Evolutionary conservation across 2,888 invertebrate species (phyloP).

Genomic region (Endotricha flammealis): DNA sequence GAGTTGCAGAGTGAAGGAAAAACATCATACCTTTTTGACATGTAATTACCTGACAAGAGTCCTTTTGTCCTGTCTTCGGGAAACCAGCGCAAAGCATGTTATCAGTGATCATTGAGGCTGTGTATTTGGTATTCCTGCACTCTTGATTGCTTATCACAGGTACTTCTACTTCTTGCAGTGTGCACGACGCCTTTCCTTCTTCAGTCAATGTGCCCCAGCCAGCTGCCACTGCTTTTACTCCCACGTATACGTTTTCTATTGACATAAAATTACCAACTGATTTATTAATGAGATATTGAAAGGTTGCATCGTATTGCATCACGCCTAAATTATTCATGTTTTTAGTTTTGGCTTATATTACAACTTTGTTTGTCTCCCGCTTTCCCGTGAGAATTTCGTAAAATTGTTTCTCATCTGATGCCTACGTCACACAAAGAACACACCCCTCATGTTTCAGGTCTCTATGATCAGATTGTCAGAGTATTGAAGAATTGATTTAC

Average conservation of each 20-base stretch:
- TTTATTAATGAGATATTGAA: neutral
- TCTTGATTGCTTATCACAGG: constrained; percentile 83
- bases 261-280: constrained; percentile 1
- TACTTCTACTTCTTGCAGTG: constrained; percentile 90
- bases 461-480: too few species aligned
- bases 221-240: constrained; percentile 84
- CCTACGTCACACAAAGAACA: too few species aligned
- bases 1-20: too few species aligned
- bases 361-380: too few species aligned
- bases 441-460: too few species aligned
- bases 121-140: constrained; percentile 88
- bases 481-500: too few species aligned
- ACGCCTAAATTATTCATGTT: too few species aligned
- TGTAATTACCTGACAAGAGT: constrained; percentile 85
- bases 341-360: too few species aligned
- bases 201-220: constrained; percentile 94
- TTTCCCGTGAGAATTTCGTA: too few species aligned
- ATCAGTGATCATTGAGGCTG: constrained; percentile 89
- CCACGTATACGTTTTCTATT: constrained; percentile 83
- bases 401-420: too few species aligned
- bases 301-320: too few species aligned
- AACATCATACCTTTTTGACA: neutral
- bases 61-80: constrained; percentile 82
- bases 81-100: constrained; percentile 94
- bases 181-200: constrained; percentile 89